These are phyloP conservation scores for Calliphora vomitoria DNA, from an alignment of 2,888 invertebrate species.

Conservation along the genomic window DNA sequence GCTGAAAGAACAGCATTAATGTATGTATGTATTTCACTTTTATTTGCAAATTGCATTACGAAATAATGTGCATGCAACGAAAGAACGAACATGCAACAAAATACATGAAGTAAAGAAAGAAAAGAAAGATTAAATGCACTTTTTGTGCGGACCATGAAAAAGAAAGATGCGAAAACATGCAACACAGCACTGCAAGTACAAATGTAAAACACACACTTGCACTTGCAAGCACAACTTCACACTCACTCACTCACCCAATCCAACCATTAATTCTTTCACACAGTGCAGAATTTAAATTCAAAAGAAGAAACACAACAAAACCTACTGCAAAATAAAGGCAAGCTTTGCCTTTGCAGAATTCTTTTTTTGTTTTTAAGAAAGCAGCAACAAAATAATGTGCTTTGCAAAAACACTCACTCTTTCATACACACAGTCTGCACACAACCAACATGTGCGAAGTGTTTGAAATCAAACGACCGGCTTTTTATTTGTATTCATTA, in stretches of 20 bases:
- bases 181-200: constrained; percentile 29
- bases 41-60: constrained; percentile 63
- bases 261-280: constrained; percentile 3
- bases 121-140: constrained; percentile 41
- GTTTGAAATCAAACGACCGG: constrained; percentile 41
- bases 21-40: constrained; percentile 45
- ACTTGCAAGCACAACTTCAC: constrained; percentile 6
- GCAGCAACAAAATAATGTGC: not conserved
- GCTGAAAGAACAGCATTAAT: constrained; percentile 35
- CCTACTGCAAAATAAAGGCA: not conserved
- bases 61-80: constrained; percentile 47
- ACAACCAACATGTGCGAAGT: constrained; percentile 34
- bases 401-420: not conserved
- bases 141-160: constrained; percentile 32
- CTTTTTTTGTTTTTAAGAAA: not conserved
- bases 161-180: constrained; percentile 64
- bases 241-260: not conserved
- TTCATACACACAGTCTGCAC: constrained; percentile 15
- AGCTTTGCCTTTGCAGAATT: too few relatives aligned
- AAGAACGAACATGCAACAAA: constrained; percentile 35
- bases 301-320: constrained; percentile 10
- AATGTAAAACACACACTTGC: constrained; percentile 23
- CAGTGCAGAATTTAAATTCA: constrained; percentile 3
- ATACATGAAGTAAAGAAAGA: not conserved
- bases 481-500: constrained; percentile 65